phyloP scores from a whole-genome alignment of 2,797 vertebrate species.

The Siniperca undulata region DNA sequence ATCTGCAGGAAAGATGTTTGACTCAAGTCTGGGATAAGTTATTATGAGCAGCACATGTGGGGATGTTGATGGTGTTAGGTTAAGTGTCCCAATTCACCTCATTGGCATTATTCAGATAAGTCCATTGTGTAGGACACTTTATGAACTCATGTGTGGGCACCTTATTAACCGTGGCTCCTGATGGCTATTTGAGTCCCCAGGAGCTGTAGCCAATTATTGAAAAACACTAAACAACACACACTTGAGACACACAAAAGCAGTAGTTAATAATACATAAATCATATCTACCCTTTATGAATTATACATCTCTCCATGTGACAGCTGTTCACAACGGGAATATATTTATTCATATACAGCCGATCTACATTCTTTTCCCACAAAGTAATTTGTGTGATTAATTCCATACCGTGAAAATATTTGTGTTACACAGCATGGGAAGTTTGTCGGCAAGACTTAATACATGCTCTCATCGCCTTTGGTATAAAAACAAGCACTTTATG shows the following conservation, averaged over 20 bases:
- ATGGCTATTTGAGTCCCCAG: slow-evolving; percentile 17
- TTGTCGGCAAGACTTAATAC: slow-evolving; percentile 45
- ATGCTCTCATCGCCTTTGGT: slow-evolving; percentile 36
- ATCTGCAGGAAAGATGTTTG: slow-evolving; percentile 3
- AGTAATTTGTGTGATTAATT: slow-evolving; percentile 70
- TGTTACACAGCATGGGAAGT: slow-evolving; percentile 43
- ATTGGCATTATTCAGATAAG: slow-evolving; percentile 20
- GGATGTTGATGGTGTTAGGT: not conserved
- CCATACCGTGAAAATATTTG: slow-evolving; percentile 53
- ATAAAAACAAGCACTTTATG: slow-evolving; percentile 41
- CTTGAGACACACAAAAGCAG: slow-evolving; percentile 55
- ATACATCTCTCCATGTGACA: slow-evolving; percentile 75
- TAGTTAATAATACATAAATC: slow-evolving; percentile 77
- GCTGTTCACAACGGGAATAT: slow-evolving; percentile 66
- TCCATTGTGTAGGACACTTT: slow-evolving; percentile 9
- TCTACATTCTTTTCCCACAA: slow-evolving; percentile 33
- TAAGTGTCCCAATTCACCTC: slow-evolving; percentile 24
- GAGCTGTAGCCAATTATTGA: slow-evolving; percentile 51
- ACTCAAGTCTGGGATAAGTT: slow-evolving; percentile 3
- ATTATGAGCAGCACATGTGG: slow-evolving; percentile 4
- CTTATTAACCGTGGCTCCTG: slow-evolving; percentile 38
- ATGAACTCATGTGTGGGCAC: slow-evolving; percentile 20
- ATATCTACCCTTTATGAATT: slow-evolving; percentile 73
- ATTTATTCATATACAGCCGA: slow-evolving; percentile 52
- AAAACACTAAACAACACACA: slow-evolving; percentile 56